Base-by-base conservation (phyloP, 2,113 vertebrate species). In the Scomber japonicus region DNA sequence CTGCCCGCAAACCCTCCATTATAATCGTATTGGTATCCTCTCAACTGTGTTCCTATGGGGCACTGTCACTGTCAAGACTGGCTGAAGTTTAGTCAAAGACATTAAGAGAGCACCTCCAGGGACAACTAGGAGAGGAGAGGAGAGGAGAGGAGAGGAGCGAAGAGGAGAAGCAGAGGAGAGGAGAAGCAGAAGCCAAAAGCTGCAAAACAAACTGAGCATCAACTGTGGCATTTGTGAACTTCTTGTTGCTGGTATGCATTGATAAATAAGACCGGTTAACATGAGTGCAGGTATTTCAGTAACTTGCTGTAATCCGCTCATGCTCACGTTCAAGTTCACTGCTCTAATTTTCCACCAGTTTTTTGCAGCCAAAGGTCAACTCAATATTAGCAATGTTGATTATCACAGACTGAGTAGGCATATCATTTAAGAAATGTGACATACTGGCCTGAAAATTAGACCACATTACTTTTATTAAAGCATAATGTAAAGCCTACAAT, bases 31-130 rank as follows among this genome's bases (percentile, higher is more conserved):
- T 86, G 90, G 86, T 90, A 78, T 89, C 84, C 85, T 94, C 90
- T 91, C 90, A 89, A 83, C 80, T 89, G 80, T 61, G 84, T 53
- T 93, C 87, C 88, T 89, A 84, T 86, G 85, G 89, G 88, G 89
- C 86, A 82, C 81, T 83, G 86, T 86, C 89, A 84, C 80, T 83
- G 89, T 88, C 88, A 89, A 87, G 85, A 82, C 83, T 82, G 83
- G 88, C 85, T 93, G 88, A 91, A 92, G 92, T 93, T 94, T 91
- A 94, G 92, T 93, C 91, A 90, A 92, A 91, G 88, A 93, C 90
- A 92, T 91, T 92, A 91, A 88, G 88, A 85, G 83, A 91, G 83
- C 81, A 89, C 91, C 91, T 92, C 74, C 59, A 84, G 93, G 93
- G 91, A 91, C 86, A 91, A 72, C 84, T 74, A 84, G 75, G 67